phyloP scores from a whole-genome alignment of 2,888 invertebrate genomes.

The Leucoma salicis region DNA sequence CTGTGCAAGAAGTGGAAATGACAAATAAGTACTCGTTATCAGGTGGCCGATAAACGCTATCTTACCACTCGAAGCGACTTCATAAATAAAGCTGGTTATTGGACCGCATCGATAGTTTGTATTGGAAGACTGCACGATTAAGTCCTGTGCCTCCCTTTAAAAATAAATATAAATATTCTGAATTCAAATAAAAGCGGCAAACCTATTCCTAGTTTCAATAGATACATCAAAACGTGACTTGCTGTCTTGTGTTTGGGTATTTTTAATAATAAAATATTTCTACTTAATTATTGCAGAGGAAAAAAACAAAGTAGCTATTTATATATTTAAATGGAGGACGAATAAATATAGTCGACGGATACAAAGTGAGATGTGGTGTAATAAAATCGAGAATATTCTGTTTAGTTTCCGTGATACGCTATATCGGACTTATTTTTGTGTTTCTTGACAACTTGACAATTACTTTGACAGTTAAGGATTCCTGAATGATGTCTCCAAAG shows the following conservation, averaged over 20 bases:
- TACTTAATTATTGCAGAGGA: neutral
- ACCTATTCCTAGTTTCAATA: constrained; percentile 9
- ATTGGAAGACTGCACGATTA: constrained; percentile 31
- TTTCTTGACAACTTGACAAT: constrained; percentile 54
- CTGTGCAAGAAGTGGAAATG: constrained; percentile 57
- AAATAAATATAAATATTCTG: constrained; percentile 12
- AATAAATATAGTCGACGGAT: constrained; percentile 28
- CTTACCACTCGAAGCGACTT: constrained; percentile 52
- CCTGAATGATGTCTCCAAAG: constrained; percentile 55
- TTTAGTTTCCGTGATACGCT: constrained; percentile 43
- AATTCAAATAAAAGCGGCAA: constrained; percentile 21
- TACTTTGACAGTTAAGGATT: constrained; percentile 6
- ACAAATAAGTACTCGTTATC: constrained; percentile 65
- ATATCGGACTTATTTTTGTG: constrained; percentile 56
- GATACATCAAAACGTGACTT: too few relatives aligned
- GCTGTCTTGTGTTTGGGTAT: neutral
- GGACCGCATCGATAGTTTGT: constrained; percentile 44
- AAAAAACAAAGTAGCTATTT: neutral
- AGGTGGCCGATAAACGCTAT: constrained; percentile 64
- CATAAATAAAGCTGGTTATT: constrained; percentile 57
- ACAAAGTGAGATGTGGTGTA: constrained; percentile 53
- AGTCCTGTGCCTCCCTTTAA: constrained; percentile 9
- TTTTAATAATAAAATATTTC: neutral
- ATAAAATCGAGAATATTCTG: constrained; percentile 50
- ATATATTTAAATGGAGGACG: constrained; percentile 27